Conservation (phyloP, 2,113 vertebrate species). For the Pyrgilauda ruficollis region DNA sequence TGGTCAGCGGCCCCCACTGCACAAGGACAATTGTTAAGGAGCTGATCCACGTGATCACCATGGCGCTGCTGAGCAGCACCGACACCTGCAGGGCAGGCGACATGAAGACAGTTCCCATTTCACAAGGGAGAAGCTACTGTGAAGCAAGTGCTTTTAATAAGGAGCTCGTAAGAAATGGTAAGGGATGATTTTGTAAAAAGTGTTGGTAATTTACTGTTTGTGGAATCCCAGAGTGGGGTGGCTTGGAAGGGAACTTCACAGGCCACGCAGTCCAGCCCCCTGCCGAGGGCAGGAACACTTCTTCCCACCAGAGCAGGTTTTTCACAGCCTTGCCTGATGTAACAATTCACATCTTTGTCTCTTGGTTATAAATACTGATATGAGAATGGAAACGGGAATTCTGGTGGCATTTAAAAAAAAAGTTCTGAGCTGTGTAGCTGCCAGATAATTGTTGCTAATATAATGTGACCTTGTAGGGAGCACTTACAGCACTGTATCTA, state of each 20-base stretch:
- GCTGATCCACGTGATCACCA: constrained; percentile 87
- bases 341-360: neutral
- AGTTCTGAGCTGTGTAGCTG: neutral
- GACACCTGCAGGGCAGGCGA: constrained; percentile 75
- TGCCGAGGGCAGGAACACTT: neutral
- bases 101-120: constrained; percentile 66
- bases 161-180: constrained; percentile 83
- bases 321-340: neutral
- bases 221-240: neutral
- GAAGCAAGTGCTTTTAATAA: constrained; percentile 86
- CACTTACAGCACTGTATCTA: neutral
- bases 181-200: neutral
- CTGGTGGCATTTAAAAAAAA: neutral
- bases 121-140: constrained; percentile 82
- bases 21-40: constrained; percentile 85
- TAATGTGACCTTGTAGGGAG: neutral
- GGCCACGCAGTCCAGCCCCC: neutral
- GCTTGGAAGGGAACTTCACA: neutral
- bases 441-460: neutral
- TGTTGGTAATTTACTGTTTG: neutral
- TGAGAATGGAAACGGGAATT: neutral
- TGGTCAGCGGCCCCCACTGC: constrained; percentile 80
- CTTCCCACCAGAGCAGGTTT: neutral
- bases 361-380: neutral
- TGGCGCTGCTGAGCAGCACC: constrained; percentile 80